These are phyloP conservation scores for Drosophila kanekoi DNA, from an alignment of 2,888 invertebrate species.

Conservation along the genomic window DNA sequence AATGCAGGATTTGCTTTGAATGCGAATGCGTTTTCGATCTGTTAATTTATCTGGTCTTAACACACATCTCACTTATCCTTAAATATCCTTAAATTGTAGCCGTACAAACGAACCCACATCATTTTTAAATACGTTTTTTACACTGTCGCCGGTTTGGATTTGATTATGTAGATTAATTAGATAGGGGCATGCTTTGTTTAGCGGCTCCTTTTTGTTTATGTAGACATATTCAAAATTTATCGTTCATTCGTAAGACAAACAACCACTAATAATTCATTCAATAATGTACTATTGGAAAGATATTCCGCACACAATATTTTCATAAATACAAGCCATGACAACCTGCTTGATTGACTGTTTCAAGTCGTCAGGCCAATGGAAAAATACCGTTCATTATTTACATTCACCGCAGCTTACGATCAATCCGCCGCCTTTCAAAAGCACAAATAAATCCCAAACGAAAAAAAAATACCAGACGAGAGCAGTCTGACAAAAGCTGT, in stretches of 20 bases:
- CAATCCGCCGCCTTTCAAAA: slow-evolving; percentile 1
- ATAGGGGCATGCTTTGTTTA: not conserved
- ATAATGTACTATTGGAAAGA: slow-evolving; percentile 11
- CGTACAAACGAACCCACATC: slow-evolving; percentile 1
- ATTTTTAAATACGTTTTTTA: slow-evolving; percentile 3
- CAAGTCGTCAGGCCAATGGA: slow-evolving; percentile 17
- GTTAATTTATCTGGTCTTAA: not conserved
- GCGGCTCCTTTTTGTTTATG: slow-evolving; percentile 2
- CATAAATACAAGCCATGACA: slow-evolving; percentile 10
- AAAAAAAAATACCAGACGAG: slow-evolving; percentile 20
- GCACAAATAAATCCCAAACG: slow-evolving; percentile 2
- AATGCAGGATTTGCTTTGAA: not conserved
- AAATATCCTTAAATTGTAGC: slow-evolving; percentile 13
- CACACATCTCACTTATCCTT: not conserved
- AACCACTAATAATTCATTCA: slow-evolving; percentile 10
- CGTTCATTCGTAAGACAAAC: not conserved
- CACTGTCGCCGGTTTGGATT: not conserved
- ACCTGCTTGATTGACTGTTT: slow-evolving; percentile 19
- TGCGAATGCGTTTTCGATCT: not conserved
- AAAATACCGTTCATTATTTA: slow-evolving; percentile 24
- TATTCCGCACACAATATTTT: slow-evolving; percentile 24
- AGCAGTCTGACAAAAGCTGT: slow-evolving; percentile 31
- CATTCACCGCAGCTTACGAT: slow-evolving; percentile 7
- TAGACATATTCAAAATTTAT: not conserved
- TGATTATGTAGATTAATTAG: not conserved